Evolutionary conservation across 2,113 vertebrate species (phyloP).

Genomic region (Daboia siamensis): DNA sequence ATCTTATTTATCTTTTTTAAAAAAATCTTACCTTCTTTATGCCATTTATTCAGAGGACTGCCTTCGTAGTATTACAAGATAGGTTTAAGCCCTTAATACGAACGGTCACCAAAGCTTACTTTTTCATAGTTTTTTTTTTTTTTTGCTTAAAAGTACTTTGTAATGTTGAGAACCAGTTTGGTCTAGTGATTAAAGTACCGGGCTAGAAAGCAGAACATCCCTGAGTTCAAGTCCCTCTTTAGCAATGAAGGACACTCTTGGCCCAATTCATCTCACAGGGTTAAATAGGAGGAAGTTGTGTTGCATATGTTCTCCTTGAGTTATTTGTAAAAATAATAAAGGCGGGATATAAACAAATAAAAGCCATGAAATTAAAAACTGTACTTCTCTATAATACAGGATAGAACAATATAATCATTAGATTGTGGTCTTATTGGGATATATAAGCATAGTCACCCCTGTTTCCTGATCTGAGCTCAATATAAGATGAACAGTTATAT

Average conservation of each 20-base stretch:
- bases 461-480: neutral
- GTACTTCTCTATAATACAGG: no score
- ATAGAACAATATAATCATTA: no score
- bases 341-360: neutral
- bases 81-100: neutral
- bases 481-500: neutral
- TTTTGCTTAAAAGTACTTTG: neutral
- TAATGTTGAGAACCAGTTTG: neutral
- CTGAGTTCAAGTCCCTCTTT: neutral
- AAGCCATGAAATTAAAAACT: no score
- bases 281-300: neutral
- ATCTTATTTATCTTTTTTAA: neutral
- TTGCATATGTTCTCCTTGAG: neutral
- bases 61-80: neutral
- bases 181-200: neutral
- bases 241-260: neutral
- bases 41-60: neutral
- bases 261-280: neutral
- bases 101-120: neutral
- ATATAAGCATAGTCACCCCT: neutral
- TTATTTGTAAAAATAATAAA: neutral
- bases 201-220: neutral
- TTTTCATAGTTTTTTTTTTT: neutral
- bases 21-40: neutral
- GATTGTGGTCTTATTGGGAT: neutral